Percentiles rank a stretch among this genome's conserved stretches.
Evolutionary conservation across 2,113 vertebrate species (phyloP).

Genomic region (Lepus europaeus): DNA sequence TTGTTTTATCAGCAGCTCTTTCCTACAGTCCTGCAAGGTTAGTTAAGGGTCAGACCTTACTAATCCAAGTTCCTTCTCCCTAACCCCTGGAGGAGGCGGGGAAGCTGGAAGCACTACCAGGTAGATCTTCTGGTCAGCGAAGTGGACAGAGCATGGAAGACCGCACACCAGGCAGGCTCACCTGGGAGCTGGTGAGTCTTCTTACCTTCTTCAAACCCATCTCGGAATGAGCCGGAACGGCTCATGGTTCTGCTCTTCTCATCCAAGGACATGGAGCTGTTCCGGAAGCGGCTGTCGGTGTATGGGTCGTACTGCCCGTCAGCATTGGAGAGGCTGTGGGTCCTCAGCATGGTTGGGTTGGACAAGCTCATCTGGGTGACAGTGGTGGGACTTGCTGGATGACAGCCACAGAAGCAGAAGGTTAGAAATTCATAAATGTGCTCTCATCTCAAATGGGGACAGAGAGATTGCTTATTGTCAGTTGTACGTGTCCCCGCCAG

Average conservation of each 20-base stretch:
- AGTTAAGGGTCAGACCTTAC: background rate
- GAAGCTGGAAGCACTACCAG: background rate
- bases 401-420: background rate
- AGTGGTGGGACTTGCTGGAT: conserved; percentile 94
- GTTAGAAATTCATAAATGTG: background rate
- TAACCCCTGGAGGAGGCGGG: background rate
- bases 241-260: conserved; percentile 98
- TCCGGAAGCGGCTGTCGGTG: conserved; percentile 93
- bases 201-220: conserved; percentile 99
- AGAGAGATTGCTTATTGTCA: background rate
- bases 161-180: accelerated
- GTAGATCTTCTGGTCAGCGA: background rate
- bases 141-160: background rate
- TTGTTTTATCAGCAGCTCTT: conserved; percentile 5
- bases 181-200: accelerated
- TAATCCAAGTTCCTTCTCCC: background rate
- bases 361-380: conserved; percentile 94
- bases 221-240: conserved; percentile 97
- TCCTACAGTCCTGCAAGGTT: background rate
- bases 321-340: conserved; percentile 96
- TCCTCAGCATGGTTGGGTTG: conserved; percentile 91
- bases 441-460: background rate
- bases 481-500: background rate
- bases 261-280: conserved; percentile 98
- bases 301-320: conserved; percentile 93